Conservation (phyloP, 37 sponge, comb jelly and placozoan genomes). For the Hormiphora californensis region DNA sequence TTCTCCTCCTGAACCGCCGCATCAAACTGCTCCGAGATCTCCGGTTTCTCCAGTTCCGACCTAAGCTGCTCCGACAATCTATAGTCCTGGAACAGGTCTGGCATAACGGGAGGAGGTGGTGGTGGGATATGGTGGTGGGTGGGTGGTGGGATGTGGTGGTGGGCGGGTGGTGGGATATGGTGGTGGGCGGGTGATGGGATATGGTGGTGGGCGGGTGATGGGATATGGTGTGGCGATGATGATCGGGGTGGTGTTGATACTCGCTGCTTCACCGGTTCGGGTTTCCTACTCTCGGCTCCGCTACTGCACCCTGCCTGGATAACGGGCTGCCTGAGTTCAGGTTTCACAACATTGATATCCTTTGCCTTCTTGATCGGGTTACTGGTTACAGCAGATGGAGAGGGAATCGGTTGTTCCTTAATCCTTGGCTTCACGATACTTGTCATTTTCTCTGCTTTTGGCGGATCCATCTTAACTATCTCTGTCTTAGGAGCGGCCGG, state of each 20-base stretch:
- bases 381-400: neutral
- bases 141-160: too few species aligned
- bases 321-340: neutral
- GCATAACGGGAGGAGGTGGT: too few species aligned
- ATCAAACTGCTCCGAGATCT: conserved; percentile 12
- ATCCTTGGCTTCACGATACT: conserved; percentile 47
- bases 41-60: neutral
- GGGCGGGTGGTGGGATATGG: too few species aligned
- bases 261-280: too few species aligned
- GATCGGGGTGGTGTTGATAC: too few species aligned
- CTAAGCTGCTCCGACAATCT: conserved; percentile 13
- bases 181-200: too few species aligned
- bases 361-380: neutral
- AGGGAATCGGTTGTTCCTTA: neutral
- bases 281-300: neutral
- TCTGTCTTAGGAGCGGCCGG: conserved; percentile 28
- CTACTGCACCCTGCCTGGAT: neutral
- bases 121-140: too few species aligned
- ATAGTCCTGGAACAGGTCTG: too few species aligned
- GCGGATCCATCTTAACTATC: neutral
- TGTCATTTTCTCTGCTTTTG: conserved; percentile 41
- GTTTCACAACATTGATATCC: conserved; percentile 38
- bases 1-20: conserved; percentile 37
- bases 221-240: too few species aligned
- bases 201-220: too few species aligned